A percentile compares a stretch with the other conserved stretches of the same genome.
Evolutionary conservation across 1,140 invertebrate species (phyloP).

Genomic region (Venturia canescens): DNA sequence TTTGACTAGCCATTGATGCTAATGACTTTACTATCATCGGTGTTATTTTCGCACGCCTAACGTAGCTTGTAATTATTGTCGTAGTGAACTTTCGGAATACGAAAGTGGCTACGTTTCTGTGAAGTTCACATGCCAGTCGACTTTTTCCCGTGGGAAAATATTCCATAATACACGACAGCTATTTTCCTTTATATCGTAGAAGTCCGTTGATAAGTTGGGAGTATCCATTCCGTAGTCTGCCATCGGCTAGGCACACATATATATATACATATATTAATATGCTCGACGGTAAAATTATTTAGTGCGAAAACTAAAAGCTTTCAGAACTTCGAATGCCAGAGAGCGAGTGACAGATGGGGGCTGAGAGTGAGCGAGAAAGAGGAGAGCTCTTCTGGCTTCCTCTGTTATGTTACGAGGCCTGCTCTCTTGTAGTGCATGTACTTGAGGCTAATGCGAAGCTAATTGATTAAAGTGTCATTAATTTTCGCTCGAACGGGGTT

Average conservation of each 20-base stretch:
- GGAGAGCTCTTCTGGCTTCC: conserved; percentile 55
- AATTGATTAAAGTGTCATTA: conserved; percentile 62
- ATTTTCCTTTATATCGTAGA: background rate
- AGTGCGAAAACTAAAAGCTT: conserved; percentile 63
- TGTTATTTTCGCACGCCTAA: no score
- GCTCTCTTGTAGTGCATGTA: conserved; percentile 53
- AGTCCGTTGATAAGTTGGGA: background rate
- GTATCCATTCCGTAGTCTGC: background rate
- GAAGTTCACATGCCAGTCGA: background rate
- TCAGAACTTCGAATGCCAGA: conserved; percentile 62
- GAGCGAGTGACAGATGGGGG: background rate
- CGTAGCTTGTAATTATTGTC: no score
- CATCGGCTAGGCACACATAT: background rate
- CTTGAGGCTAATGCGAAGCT: conserved; percentile 64
- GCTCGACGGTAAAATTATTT: conserved; percentile 42
- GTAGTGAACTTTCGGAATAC: background rate
- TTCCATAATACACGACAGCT: background rate
- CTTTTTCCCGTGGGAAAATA: background rate
- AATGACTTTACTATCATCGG: no score
- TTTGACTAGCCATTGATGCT: no score
- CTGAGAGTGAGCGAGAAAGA: background rate
- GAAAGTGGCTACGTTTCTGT: background rate
- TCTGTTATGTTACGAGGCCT: conserved; percentile 51
- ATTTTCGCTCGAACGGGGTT: conserved; percentile 1
- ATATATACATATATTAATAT: background rate